Conservation (phyloP, 2,113 vertebrate species). For the Ovis aries region ARS-UI_Ramb_v3.0 NC_056060.1:14533501-14534000, state of each 20-base stretch:
- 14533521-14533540: slow-evolving; percentile 72
- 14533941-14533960: slow-evolving; percentile 66
- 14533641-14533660: slow-evolving; percentile 30
- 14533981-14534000: slow-evolving; percentile 74
- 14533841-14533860: slow-evolving; percentile 41
- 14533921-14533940: slow-evolving; percentile 60
- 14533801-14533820: slow-evolving; percentile 32
- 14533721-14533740: slow-evolving; percentile 29
- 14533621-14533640: neutral
- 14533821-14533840: slow-evolving; percentile 13
- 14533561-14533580: slow-evolving; percentile 73
- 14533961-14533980: slow-evolving; percentile 58
- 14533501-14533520: slow-evolving; percentile 66
- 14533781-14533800: neutral
- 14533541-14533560: slow-evolving; percentile 64
- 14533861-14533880: neutral
- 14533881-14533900: slow-evolving; percentile 52
- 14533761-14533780: neutral
- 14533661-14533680: slow-evolving; percentile 15
- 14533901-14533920: slow-evolving; percentile 58
- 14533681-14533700: neutral
- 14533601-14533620: slow-evolving; percentile 65
- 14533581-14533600: slow-evolving; percentile 47
- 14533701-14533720: neutral
- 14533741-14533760: neutral